Evolutionary conservation across 2,888 invertebrate genomes (phyloP), one percentile per base, ranked within the genome.

Genomic region (Pollenia amentaria): DNA sequence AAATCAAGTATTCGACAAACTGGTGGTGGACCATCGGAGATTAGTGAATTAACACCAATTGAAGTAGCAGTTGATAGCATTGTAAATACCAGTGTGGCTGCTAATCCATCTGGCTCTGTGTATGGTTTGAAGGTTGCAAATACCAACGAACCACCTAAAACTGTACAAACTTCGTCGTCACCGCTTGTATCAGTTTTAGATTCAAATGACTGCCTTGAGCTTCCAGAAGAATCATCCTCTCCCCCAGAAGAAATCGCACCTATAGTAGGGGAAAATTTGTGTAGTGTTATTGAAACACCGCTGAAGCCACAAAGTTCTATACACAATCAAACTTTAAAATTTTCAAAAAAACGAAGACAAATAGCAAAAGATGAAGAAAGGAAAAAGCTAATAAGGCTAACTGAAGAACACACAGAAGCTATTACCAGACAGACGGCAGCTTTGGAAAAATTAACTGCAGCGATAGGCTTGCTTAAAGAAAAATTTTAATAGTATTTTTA

Each of bases 381-480:
- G 12, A 64, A 21, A 64, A 64, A 64, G 12, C n/a, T 64, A 2
- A 42, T 44, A 16, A 46, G 44, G 44, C 7, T 64, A 46, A 64
- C 44, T 6, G 44, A 64, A 44, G 44, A 44, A 18, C 64, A 64
- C 44, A 64, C 64, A 18, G n/a, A 64, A 12, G 64, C 44, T 44
- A 64, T 64, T 18, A 11, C 64, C 4, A 64, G 16, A 21, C n/a
- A 16, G n/a, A 44, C 44, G 8, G 6, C 44, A 21, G 64, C 64
- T 44, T 18, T 64, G 18, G 64, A 42, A 21, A 64, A 44, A 44
- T 64, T 64, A 64, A 64, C 64, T 12, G 3, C 44, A 44, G 64
- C 64, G 7, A 21, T 64, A 64, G 64, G 12, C 44, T 11, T 64
- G 21, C 42, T 64, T 6, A 12, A 64, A 64, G 18, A 67, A 67